Conservation (phyloP, 92 coral and sea anemone species). For the Ricordea florida region DNA sequence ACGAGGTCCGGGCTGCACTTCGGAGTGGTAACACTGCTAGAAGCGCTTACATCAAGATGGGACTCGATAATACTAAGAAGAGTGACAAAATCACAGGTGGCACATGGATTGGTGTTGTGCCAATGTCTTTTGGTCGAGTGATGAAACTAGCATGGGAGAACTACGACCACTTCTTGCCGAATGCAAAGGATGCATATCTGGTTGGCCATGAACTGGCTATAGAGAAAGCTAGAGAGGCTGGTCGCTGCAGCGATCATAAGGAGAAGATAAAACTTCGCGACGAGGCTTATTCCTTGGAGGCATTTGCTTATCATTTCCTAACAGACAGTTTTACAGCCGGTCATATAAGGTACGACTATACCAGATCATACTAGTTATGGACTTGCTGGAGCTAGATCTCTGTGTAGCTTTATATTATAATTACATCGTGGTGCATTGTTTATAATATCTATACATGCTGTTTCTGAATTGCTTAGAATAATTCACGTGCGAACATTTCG, state of each 20-base stretch:
- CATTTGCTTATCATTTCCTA: conserved; percentile 75
- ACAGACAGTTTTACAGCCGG: conserved; percentile 74
- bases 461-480: no score
- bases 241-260: background rate
- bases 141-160: conserved; percentile 39
- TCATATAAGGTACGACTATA: conserved; percentile 38
- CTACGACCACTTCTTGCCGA: conserved; percentile 57
- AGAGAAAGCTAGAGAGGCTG: conserved; percentile 30
- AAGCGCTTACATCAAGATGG: no score
- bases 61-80: background rate
- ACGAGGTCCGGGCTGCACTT: background rate
- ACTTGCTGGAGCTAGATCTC: background rate
- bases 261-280: conserved; percentile 3
- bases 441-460: no score
- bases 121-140: conserved; percentile 18
- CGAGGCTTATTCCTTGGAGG: conserved; percentile 62
- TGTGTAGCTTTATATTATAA: background rate
- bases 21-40: no score
- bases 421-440: no score
- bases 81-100: conserved; percentile 37
- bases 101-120: conserved; percentile 19
- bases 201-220: conserved; percentile 51
- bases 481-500: no score
- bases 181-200: conserved; percentile 43
- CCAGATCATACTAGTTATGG: background rate